These are phyloP conservation scores for Crotalus viridis DNA, from an alignment of 2,113 vertebrate genomes.

Conservation along the genomic window DNA sequence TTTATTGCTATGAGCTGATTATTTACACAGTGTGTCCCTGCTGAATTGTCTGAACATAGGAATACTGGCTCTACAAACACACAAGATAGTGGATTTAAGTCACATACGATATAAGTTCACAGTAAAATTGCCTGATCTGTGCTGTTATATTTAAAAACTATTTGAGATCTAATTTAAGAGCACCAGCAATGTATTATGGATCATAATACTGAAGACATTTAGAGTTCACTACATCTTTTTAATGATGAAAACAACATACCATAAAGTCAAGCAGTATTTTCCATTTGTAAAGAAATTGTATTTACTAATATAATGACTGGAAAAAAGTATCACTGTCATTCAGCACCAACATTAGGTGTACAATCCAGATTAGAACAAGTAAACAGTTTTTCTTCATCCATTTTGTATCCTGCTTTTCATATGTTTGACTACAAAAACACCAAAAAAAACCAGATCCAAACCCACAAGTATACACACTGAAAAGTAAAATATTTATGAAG, in stretches of 20 bases:
- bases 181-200: not conserved
- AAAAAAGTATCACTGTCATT: not conserved
- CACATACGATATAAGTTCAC: conserved; percentile 3
- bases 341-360: not conserved
- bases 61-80: conserved; percentile 3
- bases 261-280: not conserved
- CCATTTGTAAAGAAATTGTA: not conserved
- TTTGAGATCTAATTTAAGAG: conserved; percentile 10
- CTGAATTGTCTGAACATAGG: conserved; percentile 24
- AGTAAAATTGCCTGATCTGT: not conserved
- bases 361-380: not conserved
- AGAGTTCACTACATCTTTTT: not conserved
- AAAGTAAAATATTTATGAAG: not conserved
- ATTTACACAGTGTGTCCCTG: conserved; percentile 1
- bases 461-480: not conserved
- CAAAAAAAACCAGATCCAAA: not conserved
- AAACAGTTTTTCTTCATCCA: conserved; percentile 25
- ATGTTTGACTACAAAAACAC: not conserved
- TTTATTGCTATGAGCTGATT: conserved; percentile 18
- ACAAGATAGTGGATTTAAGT: conserved; percentile 15
- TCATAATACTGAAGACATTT: not conserved
- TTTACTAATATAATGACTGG: not conserved
- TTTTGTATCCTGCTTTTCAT: not conserved
- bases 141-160: conserved; percentile 13
- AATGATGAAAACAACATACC: not conserved